phyloP scores from a whole-genome alignment of 2,113 vertebrate genomes.

The Microcebus lehilahytsara region DNA sequence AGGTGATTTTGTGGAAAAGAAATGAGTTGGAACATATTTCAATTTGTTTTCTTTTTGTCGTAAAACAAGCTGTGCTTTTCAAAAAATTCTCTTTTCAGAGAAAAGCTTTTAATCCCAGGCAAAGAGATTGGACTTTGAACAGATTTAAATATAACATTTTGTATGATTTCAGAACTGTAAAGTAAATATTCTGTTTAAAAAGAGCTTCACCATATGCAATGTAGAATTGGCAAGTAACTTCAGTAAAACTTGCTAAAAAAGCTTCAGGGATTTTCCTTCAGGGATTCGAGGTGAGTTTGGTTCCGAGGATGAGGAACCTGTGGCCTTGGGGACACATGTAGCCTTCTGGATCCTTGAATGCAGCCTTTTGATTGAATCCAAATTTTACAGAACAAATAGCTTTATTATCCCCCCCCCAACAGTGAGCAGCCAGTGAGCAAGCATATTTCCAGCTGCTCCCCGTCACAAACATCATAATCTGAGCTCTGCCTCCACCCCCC shows the following conservation, averaged over 20 bases:
- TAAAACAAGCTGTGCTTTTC: constrained; percentile 25
- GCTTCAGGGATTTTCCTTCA: not conserved
- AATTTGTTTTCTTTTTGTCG: constrained; percentile 59
- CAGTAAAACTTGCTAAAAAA: constrained; percentile 36
- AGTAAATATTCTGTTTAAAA: constrained; percentile 57
- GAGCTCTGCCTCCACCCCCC: too few species aligned
- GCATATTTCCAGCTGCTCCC: too few species aligned
- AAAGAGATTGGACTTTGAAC: not conserved
- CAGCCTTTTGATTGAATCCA: too few species aligned
- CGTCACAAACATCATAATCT: too few species aligned
- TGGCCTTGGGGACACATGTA: too few species aligned
- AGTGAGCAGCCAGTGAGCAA: too few species aligned
- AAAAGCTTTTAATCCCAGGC: constrained; percentile 30
- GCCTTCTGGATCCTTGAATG: too few species aligned
- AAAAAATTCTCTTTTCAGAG: constrained; percentile 24
- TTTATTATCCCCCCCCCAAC: too few species aligned
- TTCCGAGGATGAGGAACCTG: not conserved
- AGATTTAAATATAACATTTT: constrained; percentile 50
- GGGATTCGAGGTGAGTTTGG: not conserved
- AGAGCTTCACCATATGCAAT: not conserved
- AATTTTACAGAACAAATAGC: too few species aligned
- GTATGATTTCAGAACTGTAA: constrained; percentile 13
- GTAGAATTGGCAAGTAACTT: constrained; percentile 33
- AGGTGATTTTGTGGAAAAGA: constrained; percentile 46
- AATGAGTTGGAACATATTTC: constrained; percentile 16